Conservation (phyloP, 2,888 invertebrate genomes). For the Fragum fragum region DNA sequence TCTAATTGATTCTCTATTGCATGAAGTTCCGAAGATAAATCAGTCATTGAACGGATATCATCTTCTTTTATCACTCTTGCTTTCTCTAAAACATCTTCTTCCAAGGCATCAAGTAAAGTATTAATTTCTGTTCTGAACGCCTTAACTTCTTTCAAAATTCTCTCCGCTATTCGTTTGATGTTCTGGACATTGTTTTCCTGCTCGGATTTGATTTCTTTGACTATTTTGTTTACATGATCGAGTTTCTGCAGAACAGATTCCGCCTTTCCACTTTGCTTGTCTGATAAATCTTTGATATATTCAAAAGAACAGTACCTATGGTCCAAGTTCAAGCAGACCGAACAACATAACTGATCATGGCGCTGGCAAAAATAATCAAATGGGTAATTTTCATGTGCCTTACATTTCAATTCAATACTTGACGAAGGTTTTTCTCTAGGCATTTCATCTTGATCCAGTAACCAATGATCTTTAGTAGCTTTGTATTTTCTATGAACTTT, state of each 20-base stretch:
- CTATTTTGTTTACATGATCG: not conserved
- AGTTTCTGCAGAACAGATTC: not conserved
- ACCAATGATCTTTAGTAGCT: not conserved
- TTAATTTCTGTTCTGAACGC: not conserved
- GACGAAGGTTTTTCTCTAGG: not conserved
- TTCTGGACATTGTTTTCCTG: not conserved
- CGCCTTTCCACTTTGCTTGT: not conserved
- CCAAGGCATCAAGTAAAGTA: not conserved
- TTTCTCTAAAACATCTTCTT: not conserved
- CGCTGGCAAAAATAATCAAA: not conserved
- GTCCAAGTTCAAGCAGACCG: not conserved
- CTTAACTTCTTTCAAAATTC: not conserved
- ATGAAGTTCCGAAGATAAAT: not conserved
- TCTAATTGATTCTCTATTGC: not conserved
- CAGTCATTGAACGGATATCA: not conserved
- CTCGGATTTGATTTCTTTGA: not conserved
- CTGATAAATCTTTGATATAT: not conserved
- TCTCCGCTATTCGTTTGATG: not conserved
- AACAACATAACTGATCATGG: slow-evolving; percentile 10
- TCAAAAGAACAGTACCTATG: not conserved
- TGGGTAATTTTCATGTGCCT: not conserved
- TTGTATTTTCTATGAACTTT: not conserved
- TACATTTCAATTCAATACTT: not conserved
- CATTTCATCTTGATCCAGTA: not conserved
- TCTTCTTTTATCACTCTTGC: not conserved